phyloP scores from a whole-genome alignment of 1,140 invertebrate genomes.

The Anadara kagoshimensis region DNA sequence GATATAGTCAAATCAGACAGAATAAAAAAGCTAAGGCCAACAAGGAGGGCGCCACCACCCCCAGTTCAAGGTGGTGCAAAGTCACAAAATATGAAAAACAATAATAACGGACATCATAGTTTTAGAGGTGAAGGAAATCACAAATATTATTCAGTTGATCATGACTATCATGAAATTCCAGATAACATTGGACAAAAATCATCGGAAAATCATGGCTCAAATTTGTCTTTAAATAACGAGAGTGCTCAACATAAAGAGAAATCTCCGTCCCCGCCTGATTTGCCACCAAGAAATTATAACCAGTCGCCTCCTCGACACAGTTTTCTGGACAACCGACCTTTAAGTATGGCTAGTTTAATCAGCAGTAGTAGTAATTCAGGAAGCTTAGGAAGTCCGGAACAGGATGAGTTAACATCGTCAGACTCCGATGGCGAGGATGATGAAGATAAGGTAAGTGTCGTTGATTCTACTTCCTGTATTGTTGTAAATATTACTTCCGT shows the following conservation, averaged over 20 bases:
- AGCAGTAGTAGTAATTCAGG: slow-evolving; percentile 36
- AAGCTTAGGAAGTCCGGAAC: slow-evolving; percentile 35
- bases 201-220: background rate
- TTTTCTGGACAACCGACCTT: slow-evolving; percentile 14
- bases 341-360: slow-evolving; percentile 30
- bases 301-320: background rate
- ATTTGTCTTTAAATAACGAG: background rate
- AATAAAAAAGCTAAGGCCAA: slow-evolving; percentile 13
- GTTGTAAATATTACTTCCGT: background rate
- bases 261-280: slow-evolving; percentile 43
- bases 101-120: background rate
- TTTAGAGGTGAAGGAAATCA: background rate
- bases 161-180: slow-evolving; percentile 52
- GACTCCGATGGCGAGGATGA: slow-evolving; percentile 46
- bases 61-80: background rate
- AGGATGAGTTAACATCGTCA: slow-evolving; percentile 35
- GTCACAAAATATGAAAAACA: background rate
- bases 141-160: background rate
- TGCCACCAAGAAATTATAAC: slow-evolving; percentile 44
- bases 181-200: too few species aligned
- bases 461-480: background rate
- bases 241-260: slow-evolving; percentile 23
- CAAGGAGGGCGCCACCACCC: slow-evolving; percentile 23
- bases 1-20: slow-evolving; percentile 8
- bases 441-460: slow-evolving; percentile 34